Evolutionary conservation across 2,888 invertebrate genomes (phyloP).

Genomic region (Microplitis deprimator): DNA sequence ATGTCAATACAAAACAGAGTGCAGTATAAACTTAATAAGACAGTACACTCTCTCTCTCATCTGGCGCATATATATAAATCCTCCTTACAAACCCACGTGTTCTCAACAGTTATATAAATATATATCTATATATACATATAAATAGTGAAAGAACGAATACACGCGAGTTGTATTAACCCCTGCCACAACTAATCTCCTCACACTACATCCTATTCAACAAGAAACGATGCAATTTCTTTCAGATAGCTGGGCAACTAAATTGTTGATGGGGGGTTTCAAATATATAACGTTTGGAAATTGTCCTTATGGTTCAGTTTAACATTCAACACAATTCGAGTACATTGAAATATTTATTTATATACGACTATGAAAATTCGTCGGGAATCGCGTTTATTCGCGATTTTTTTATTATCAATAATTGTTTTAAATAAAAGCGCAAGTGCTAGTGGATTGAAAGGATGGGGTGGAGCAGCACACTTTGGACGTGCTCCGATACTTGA

Average conservation of each 20-base stretch:
- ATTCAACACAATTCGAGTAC: no score
- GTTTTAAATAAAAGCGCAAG: constrained; percentile 10
- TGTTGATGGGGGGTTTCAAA: constrained; percentile 10
- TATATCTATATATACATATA: not conserved
- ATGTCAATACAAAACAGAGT: not conserved
- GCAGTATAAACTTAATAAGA: not conserved
- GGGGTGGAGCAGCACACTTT: constrained; percentile 57
- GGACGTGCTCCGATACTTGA: constrained; percentile 76
- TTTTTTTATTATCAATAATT: not conserved
- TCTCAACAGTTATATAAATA: not conserved
- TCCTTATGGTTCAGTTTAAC: constrained; percentile 9
- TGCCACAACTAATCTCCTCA: not conserved
- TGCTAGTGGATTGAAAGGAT: constrained; percentile 47
- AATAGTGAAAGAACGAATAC: constrained; percentile 15
- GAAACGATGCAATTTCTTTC: constrained; percentile 21
- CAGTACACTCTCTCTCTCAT: not conserved
- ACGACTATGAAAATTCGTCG: not conserved
- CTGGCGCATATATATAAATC: not conserved
- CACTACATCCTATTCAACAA: not conserved
- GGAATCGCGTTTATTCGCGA: not conserved
- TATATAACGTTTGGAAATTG: constrained; percentile 19
- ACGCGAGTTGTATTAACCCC: not conserved
- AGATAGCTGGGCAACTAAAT: constrained; percentile 15
- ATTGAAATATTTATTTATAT: not conserved
- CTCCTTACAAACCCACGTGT: not conserved